phyloP scores from a whole-genome alignment of 2,113 vertebrate genomes.

The Pteropus alecto region DNA sequence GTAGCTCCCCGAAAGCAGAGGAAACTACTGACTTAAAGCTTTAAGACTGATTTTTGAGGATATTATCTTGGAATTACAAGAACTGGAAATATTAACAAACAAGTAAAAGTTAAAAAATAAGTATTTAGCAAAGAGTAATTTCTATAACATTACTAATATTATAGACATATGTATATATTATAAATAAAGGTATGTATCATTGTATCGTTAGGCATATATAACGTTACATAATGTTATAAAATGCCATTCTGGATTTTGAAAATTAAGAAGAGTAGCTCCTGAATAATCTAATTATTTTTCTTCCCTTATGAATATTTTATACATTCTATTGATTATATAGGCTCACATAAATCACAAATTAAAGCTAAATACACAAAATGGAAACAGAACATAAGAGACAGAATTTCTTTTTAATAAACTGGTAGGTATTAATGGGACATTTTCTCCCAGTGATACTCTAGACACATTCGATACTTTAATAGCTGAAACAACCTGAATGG shows the following conservation, averaged over 20 bases:
- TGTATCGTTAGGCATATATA: neutral
- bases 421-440: neutral
- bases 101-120: conserved; percentile 10
- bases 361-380: neutral
- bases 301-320: neutral
- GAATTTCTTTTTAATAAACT: neutral
- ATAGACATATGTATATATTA: neutral
- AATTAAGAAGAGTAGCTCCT: neutral
- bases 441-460: neutral
- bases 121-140: neutral
- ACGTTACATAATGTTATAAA: neutral
- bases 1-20: neutral
- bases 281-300: neutral
- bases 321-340: neutral
- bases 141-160: neutral
- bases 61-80: neutral
- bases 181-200: neutral
- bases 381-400: neutral
- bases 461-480: neutral
- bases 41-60: conserved; percentile 5
- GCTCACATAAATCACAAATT: neutral
- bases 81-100: neutral
- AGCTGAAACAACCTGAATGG: conserved; percentile 89
- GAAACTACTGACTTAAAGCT: conserved; percentile 17
- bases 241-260: neutral